Conservation (phyloP, 2,888 invertebrate genomes). For the Tryphoninae sp. region DNA sequence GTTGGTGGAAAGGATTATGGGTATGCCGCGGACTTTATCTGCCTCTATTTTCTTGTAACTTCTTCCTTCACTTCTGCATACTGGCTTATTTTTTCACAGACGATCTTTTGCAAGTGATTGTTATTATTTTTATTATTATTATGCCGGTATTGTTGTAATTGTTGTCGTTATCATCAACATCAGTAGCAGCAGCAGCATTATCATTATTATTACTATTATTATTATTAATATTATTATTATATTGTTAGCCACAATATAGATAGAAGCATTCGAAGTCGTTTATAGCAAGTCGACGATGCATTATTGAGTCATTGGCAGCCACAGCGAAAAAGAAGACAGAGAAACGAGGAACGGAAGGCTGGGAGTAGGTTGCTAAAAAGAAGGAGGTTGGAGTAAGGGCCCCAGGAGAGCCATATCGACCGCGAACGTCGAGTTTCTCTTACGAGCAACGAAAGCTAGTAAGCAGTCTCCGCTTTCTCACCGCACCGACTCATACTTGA, state of each 20-base stretch:
- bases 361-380: background rate
- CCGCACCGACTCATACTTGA: slow-evolving; percentile 1
- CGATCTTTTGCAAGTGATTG: background rate
- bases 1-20: too few relatives aligned
- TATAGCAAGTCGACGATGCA: slow-evolving; percentile 61
- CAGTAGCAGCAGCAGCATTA: too few relatives aligned
- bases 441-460: slow-evolving; percentile 15
- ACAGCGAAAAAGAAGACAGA: slow-evolving; percentile 53
- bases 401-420: slow-evolving; percentile 37
- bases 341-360: slow-evolving; percentile 16
- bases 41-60: slow-evolving; percentile 45
- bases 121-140: too few relatives aligned
- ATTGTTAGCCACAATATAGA: slow-evolving; percentile 9
- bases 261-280: slow-evolving; percentile 52
- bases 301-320: slow-evolving; percentile 63
- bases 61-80: slow-evolving; percentile 11
- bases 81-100: slow-evolving; percentile 19
- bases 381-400: background rate
- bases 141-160: too few relatives aligned
- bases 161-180: too few relatives aligned
- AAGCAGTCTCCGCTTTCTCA: background rate
- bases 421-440: slow-evolving; percentile 16
- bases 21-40: slow-evolving; percentile 1
- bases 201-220: too few relatives aligned
- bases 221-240: background rate